Evolutionary conservation across 1,140 invertebrate species (phyloP).

Genomic region (Papilio dardanus): DNA sequence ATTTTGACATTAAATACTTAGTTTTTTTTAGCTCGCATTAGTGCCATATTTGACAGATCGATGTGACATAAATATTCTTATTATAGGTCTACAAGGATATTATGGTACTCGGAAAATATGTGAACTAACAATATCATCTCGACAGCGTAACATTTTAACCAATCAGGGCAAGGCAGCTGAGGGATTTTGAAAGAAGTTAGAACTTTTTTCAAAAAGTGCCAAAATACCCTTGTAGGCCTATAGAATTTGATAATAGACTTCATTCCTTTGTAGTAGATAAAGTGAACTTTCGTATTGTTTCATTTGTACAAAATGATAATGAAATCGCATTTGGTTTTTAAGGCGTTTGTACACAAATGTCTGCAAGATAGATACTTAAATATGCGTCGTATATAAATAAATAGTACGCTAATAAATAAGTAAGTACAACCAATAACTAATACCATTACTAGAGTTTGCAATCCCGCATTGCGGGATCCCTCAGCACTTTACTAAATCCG

Average conservation of each 20-base stretch:
- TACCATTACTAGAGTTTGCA: no score
- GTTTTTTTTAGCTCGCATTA: background rate
- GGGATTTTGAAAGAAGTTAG: no score
- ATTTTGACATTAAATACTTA: background rate
- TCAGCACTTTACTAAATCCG: no score
- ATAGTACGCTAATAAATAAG: slow-evolving; percentile 36
- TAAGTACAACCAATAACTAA: slow-evolving; percentile 35
- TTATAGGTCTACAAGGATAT: no score
- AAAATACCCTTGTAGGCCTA: no score
- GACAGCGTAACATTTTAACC: no score
- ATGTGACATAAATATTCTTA: slow-evolving; percentile 8
- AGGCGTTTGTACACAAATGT: background rate
- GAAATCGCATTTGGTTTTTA: background rate
- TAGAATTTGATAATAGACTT: background rate
- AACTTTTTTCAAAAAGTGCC: no score
- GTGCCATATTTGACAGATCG: slow-evolving; percentile 28
- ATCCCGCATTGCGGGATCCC: no score
- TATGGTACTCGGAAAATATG: no score
- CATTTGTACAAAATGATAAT: background rate
- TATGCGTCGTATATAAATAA: slow-evolving; percentile 37
- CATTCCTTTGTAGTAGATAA: background rate
- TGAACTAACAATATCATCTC: no score
- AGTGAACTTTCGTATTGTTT: background rate
- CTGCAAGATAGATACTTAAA: slow-evolving; percentile 37
- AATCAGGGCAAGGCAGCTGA: no score